Evolutionary conservation across 2,113 vertebrate genomes (phyloP).

Genomic region (Smithornis capensis): DNA sequence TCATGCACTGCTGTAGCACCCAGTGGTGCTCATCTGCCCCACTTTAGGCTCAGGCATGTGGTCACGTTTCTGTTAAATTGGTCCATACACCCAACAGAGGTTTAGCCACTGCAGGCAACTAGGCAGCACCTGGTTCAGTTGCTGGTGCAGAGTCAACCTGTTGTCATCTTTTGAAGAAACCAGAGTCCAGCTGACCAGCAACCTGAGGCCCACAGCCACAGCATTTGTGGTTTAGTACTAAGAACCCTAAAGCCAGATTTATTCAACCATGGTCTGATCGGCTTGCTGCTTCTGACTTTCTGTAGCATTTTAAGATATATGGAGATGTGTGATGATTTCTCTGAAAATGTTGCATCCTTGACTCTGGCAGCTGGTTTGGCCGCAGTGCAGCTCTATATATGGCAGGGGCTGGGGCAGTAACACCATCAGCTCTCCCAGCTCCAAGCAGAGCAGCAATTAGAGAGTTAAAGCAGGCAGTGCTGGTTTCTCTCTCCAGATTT

Average conservation of each 20-base stretch:
- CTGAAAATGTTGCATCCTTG: neutral
- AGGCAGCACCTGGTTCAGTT: neutral
- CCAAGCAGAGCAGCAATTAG: neutral
- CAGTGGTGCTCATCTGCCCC: neutral
- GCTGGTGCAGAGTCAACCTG: neutral
- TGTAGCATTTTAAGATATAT: neutral
- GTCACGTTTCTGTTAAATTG: neutral
- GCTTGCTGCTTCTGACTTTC: neutral
- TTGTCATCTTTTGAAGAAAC: neutral
- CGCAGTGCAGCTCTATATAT: neutral
- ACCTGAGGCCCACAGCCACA: neutral
- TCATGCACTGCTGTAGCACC: neutral
- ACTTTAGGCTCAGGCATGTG: neutral
- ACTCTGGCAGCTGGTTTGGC: no score
- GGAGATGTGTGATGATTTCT: neutral
- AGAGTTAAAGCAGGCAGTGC: neutral
- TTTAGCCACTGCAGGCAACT: neutral
- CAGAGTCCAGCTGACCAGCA: neutral
- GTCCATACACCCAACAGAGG: fast-evolving
- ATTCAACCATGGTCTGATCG: neutral
- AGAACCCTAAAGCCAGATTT: neutral
- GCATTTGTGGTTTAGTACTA: neutral
- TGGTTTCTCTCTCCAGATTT: neutral
- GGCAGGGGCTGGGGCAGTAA: neutral
- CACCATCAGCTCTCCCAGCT: neutral